Conservation (phyloP, 2,888 invertebrate genomes). For the Epinotia demarniana region DNA sequence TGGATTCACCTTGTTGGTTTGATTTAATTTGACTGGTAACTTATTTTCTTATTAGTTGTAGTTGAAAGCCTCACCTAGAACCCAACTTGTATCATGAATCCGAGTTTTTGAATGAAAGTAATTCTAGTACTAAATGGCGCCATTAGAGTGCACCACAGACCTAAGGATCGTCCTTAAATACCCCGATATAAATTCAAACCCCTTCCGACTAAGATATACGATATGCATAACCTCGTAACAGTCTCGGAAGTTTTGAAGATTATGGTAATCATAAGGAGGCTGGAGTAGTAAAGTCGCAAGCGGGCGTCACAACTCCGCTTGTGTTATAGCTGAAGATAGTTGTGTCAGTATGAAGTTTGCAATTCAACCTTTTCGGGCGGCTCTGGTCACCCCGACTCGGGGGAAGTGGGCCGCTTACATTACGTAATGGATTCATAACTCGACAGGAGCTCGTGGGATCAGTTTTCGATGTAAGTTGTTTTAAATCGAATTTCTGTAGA, state of each 20-base stretch:
- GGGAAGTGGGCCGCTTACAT: constrained; percentile 66
- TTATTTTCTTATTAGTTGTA: neutral
- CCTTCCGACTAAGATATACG: constrained; percentile 27
- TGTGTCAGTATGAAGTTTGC: constrained; percentile 60
- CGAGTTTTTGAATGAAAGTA: neutral
- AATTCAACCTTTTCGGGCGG: constrained; percentile 62
- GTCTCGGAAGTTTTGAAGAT: constrained; percentile 40
- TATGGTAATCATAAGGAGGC: constrained; percentile 42
- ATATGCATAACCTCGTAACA: constrained; percentile 39
- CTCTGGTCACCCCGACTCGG: constrained; percentile 53
- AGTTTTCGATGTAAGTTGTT: constrained; percentile 46
- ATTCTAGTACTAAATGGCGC: neutral
- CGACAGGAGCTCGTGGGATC: constrained; percentile 50
- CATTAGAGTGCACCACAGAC: constrained; percentile 4
- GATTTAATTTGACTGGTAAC: no score
- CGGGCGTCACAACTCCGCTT: constrained; percentile 24
- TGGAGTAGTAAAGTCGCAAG: constrained; percentile 29
- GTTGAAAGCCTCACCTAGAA: neutral
- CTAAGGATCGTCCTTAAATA: constrained; percentile 6
- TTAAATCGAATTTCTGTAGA: constrained; percentile 41
- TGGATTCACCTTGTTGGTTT: no score
- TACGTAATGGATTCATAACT: constrained; percentile 65
- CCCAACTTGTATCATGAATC: neutral
- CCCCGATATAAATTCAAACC: constrained; percentile 38
- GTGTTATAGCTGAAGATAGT: constrained; percentile 50